Evolutionary conservation across 2,797 vertebrate genomes (phyloP).

Genomic region (Mareca strepera): DNA sequence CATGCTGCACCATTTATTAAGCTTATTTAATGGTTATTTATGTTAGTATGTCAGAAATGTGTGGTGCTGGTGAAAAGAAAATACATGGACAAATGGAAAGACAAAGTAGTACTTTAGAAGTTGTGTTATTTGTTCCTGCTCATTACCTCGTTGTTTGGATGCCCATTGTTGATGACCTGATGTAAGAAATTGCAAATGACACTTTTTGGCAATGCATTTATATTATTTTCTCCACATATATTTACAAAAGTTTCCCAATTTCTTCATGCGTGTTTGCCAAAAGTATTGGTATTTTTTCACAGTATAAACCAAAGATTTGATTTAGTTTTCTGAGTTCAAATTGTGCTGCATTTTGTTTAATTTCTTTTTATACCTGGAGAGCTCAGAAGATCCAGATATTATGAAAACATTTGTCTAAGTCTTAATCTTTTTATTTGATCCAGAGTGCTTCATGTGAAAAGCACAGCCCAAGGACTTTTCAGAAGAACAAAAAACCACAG

Average conservation of each 20-base stretch:
- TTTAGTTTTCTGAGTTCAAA: not conserved
- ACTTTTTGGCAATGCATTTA: slow-evolving; percentile 14
- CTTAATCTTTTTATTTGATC: slow-evolving; percentile 1
- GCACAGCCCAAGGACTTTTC: not conserved
- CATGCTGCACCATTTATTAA: slow-evolving; percentile 46
- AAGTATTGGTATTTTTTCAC: not conserved
- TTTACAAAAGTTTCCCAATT: slow-evolving; percentile 36
- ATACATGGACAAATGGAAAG: slow-evolving; percentile 25
- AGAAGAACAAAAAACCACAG: not conserved
- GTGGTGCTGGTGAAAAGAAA: not conserved
- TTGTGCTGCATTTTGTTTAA: not conserved
- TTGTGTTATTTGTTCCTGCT: slow-evolving; percentile 35
- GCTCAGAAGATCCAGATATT: not conserved
- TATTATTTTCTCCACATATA: slow-evolving; percentile 41
- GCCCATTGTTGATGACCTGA: not conserved
- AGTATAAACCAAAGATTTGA: not conserved
- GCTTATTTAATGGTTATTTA: slow-evolving; percentile 68
- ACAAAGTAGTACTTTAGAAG: not conserved
- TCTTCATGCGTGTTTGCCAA: not conserved
- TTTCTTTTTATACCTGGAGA: not conserved
- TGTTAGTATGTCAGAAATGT: slow-evolving; percentile 36
- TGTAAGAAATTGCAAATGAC: slow-evolving; percentile 20
- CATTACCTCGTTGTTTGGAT: slow-evolving; percentile 35
- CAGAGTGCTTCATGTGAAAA: not conserved
- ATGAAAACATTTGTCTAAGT: not conserved